Conservation (phyloP, 2,113 vertebrate species). For the Salvelinus fontinalis region DNA sequence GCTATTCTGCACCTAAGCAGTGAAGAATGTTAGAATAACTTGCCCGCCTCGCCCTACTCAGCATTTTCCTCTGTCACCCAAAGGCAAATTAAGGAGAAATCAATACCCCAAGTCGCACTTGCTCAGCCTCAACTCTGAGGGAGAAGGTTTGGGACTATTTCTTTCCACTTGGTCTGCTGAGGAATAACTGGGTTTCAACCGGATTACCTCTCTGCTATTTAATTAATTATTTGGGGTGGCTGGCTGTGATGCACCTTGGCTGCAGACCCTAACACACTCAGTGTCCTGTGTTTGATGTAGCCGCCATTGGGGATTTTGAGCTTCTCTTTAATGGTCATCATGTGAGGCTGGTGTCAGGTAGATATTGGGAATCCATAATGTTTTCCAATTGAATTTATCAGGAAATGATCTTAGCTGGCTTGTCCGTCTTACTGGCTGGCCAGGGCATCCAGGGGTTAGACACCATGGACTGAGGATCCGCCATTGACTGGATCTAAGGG, state of each 20-base stretch:
- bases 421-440: slow-evolving; percentile 3
- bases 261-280: no score
- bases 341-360: slow-evolving; percentile 12
- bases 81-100: slow-evolving; percentile 64
- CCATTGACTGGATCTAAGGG: slow-evolving; percentile 47
- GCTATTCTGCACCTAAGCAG: slow-evolving; percentile 60
- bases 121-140: slow-evolving; percentile 21
- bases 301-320: neutral
- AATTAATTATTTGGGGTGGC: slow-evolving; percentile 24
- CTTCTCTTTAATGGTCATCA: slow-evolving; percentile 4
- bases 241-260: neutral
- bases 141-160: slow-evolving; percentile 30
- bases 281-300: neutral
- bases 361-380: slow-evolving; percentile 17
- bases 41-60: slow-evolving; percentile 48
- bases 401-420: slow-evolving; percentile 7
- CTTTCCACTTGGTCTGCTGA: slow-evolving; percentile 24
- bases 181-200: slow-evolving; percentile 30
- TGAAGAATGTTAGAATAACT: slow-evolving; percentile 53
- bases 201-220: slow-evolving; percentile 34
- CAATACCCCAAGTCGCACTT: slow-evolving; percentile 41
- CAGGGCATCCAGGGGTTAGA: slow-evolving; percentile 34
- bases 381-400: slow-evolving; percentile 35
- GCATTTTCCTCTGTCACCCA: slow-evolving; percentile 59
- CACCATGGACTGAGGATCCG: slow-evolving; percentile 28